phyloP scores from a whole-genome alignment of 2,113 vertebrate species.

The Megalops atlanticus region DNA sequence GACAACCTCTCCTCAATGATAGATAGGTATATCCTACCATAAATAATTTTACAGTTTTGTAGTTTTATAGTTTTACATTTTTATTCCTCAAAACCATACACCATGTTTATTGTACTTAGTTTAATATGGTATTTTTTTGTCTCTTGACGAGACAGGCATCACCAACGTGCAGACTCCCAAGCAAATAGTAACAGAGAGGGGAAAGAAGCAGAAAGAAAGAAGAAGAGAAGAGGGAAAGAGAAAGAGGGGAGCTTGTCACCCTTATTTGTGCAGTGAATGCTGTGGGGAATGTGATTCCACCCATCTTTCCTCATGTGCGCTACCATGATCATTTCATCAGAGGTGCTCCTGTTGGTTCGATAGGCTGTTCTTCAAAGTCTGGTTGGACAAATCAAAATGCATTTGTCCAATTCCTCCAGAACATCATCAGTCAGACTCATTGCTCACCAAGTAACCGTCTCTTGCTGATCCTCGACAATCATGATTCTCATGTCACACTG shows the following conservation, averaged over 20 bases:
- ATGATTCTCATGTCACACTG: slow-evolving; percentile 23
- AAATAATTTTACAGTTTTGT: no score
- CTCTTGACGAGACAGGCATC: slow-evolving; percentile 18
- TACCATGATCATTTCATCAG: slow-evolving; percentile 33
- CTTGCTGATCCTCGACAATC: slow-evolving; percentile 43
- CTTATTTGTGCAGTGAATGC: slow-evolving; percentile 44
- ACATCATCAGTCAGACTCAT: no score
- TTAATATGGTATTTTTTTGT: no score
- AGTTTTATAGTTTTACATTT: no score
- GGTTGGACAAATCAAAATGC: slow-evolving; percentile 43
- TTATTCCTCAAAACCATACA: no score
- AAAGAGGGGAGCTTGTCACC: slow-evolving; percentile 44
- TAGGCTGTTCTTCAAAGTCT: slow-evolving; percentile 27
- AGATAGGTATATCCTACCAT: no score
- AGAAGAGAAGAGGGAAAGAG: no score
- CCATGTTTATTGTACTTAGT: no score
- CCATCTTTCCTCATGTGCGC: slow-evolving; percentile 32
- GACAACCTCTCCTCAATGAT: slow-evolving; percentile 37
- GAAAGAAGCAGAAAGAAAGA: slow-evolving; percentile 40
- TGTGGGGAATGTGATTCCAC: slow-evolving; percentile 33
- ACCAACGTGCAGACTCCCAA: slow-evolving; percentile 26
- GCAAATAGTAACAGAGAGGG: slow-evolving; percentile 38
- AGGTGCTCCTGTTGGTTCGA: slow-evolving; percentile 34
- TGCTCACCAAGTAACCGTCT: slow-evolving; percentile 30
- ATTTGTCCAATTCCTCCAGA: slow-evolving; percentile 36